These are phyloP conservation scores for Paramacrobiotus metropolitanus DNA, from an alignment of 1,140 invertebrate genomes.

Conservation along the genomic window DNA sequence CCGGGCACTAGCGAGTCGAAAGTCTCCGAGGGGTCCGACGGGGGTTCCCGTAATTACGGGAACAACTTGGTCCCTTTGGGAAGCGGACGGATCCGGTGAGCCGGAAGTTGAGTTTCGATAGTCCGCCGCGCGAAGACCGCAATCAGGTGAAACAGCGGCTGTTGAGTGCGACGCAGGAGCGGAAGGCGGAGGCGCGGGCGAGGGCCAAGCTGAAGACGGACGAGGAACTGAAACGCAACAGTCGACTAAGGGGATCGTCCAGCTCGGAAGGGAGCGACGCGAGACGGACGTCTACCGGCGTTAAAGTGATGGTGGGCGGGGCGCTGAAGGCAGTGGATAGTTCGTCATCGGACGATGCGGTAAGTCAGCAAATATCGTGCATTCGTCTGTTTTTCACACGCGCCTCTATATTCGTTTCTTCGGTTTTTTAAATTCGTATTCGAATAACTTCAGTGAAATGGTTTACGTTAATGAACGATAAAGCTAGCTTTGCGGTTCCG, in stretches of 20 bases:
- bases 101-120: not conserved
- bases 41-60: not conserved
- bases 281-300: not conserved
- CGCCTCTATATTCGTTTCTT: too few species aligned
- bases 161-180: not conserved
- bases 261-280: not conserved
- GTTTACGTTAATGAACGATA: too few species aligned
- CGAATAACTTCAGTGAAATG: too few species aligned
- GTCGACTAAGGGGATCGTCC: not conserved
- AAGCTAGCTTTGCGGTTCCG: too few species aligned
- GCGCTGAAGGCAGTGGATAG: not conserved
- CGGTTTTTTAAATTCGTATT: too few species aligned
- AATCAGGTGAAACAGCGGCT: not conserved
- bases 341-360: not conserved
- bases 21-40: too few species aligned
- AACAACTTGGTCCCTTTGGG: too few species aligned
- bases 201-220: slow-evolving; percentile 42
- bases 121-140: not conserved
- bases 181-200: slow-evolving; percentile 31
- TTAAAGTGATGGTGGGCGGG: not conserved
- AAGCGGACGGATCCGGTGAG: too few species aligned
- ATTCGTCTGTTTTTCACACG: not conserved
- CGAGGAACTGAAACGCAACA: slow-evolving; percentile 32
- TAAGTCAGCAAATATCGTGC: not conserved
- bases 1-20: not conserved